A percentile compares a stretch with the other conserved stretches of the same genome.
These are phyloP conservation scores for Lethocerus indicus DNA, from an alignment of 1,140 invertebrate genomes.

Conservation along the genomic window DNA sequence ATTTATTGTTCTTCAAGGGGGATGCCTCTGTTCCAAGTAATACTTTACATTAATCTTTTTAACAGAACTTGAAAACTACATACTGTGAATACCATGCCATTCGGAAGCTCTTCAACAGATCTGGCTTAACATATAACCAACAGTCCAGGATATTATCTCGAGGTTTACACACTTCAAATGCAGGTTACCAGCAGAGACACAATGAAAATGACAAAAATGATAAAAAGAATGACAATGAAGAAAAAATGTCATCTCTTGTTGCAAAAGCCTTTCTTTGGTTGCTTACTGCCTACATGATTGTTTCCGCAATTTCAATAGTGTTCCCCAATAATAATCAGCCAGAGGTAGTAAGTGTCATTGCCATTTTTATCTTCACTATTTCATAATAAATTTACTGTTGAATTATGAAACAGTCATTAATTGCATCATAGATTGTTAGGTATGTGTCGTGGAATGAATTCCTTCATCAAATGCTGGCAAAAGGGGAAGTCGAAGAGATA, in stretches of 20 bases:
- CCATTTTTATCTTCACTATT: too few relatives aligned
- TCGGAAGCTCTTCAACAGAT: conserved; percentile 10
- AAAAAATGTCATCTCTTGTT: conserved; percentile 43
- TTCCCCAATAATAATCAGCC: conserved; percentile 53
- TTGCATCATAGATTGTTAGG: conserved; percentile 23
- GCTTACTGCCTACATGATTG: conserved; percentile 50
- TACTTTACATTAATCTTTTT: conserved; percentile 1
- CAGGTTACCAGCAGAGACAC: neutral
- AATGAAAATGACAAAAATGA: conserved; percentile 14
- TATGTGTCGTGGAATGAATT: conserved; percentile 94
- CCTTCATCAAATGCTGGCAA: conserved; percentile 76
- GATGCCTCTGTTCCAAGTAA: too few relatives aligned
- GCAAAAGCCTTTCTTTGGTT: conserved; percentile 60
- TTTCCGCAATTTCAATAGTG: conserved; percentile 46
- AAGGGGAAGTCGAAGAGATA: conserved; percentile 81
- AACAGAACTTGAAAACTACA: neutral
- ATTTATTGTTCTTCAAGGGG: too few relatives aligned
- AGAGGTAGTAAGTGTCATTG: conserved; percentile 34
- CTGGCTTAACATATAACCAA: conserved; percentile 2
- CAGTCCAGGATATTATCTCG: conserved; percentile 1
- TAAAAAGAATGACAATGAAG: conserved; percentile 35
- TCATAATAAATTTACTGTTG: neutral
- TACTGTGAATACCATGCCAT: conserved; percentile 7
- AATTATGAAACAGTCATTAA: neutral
- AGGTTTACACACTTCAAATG: conserved; percentile 5